phyloP scores from a whole-genome alignment of 2,888 invertebrate species.

The Trissolcus brochymenae region DNA sequence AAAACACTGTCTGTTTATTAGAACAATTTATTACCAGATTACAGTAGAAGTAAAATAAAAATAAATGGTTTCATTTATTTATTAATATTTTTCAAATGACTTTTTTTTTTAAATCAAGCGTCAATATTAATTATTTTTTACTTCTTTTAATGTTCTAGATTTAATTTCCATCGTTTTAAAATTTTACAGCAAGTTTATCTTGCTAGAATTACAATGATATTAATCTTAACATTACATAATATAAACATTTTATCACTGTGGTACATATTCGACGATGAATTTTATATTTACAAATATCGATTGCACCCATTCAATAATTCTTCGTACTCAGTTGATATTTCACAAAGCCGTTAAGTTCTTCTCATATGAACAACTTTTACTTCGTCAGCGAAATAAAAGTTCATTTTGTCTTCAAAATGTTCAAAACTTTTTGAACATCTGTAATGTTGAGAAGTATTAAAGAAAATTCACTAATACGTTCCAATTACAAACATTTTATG shows the following conservation, averaged over 20 bases:
- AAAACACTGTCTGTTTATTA: slow-evolving; percentile 3
- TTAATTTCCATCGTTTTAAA: slow-evolving; percentile 19
- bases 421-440: neutral
- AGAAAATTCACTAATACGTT: neutral
- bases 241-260: slow-evolving; percentile 55
- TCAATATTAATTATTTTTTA: slow-evolving; percentile 19
- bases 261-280: slow-evolving; percentile 50
- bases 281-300: slow-evolving; percentile 57
- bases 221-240: slow-evolving; percentile 42
- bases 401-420: too few relatives aligned
- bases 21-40: slow-evolving; percentile 41
- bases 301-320: slow-evolving; percentile 53
- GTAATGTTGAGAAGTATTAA: slow-evolving; percentile 6
- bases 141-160: slow-evolving; percentile 16
- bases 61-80: slow-evolving; percentile 22
- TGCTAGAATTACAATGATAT: slow-evolving; percentile 43
- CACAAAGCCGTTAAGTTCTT: slow-evolving; percentile 8
- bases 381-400: slow-evolving; percentile 27
- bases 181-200: slow-evolving; percentile 38
- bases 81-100: slow-evolving; percentile 22
- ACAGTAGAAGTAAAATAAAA: slow-evolving; percentile 39
- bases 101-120: slow-evolving; percentile 29
- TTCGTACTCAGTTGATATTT: slow-evolving; percentile 32
- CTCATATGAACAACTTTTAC: slow-evolving; percentile 27
- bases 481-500: too few relatives aligned